Conservation (phyloP, 2,888 invertebrate genomes). For the Nasonovia ribisnigri region DNA sequence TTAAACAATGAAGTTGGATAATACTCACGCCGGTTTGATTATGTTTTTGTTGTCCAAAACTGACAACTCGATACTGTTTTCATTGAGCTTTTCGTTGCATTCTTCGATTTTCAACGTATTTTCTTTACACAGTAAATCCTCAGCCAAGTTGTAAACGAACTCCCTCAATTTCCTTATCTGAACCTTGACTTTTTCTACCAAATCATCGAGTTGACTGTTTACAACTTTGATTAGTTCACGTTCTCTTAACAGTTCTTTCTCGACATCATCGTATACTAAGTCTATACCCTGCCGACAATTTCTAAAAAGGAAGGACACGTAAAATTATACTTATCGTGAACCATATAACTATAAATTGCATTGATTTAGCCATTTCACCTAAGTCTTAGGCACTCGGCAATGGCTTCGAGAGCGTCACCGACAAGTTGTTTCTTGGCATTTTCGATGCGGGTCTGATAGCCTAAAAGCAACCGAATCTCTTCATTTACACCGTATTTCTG, state of each 20-base stretch:
- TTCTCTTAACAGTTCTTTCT: conserved; percentile 83
- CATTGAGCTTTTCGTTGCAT: conserved; percentile 78
- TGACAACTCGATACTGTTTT: conserved; percentile 79
- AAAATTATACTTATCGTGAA: background rate
- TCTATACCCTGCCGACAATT: conserved; percentile 86
- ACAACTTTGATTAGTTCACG: conserved; percentile 80
- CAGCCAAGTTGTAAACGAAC: conserved; percentile 74
- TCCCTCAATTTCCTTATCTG: conserved; percentile 86
- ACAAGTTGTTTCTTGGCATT: conserved; percentile 81
- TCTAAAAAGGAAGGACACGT: conserved; percentile 70
- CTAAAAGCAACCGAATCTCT: conserved; percentile 84
- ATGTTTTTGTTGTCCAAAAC: conserved; percentile 77
- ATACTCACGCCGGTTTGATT: conserved; percentile 76
- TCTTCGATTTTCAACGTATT: conserved; percentile 83
- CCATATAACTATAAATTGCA: background rate
- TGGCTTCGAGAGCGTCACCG: conserved; percentile 77
- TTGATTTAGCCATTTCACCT: conserved; percentile 72
- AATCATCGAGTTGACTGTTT: conserved; percentile 77
- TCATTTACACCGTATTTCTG: conserved; percentile 82
- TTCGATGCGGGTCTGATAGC: conserved; percentile 82
- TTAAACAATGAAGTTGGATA: background rate
- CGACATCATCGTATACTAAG: conserved; percentile 81
- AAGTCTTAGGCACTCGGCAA: conserved; percentile 81
- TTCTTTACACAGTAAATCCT: conserved; percentile 87
- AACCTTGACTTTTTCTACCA: conserved; percentile 84